Percentiles rank a stretch among this genome's conserved stretches.
Evolutionary conservation across 2,113 vertebrate species (phyloP).

Genomic region (Neogobius melanostomus): DNA sequence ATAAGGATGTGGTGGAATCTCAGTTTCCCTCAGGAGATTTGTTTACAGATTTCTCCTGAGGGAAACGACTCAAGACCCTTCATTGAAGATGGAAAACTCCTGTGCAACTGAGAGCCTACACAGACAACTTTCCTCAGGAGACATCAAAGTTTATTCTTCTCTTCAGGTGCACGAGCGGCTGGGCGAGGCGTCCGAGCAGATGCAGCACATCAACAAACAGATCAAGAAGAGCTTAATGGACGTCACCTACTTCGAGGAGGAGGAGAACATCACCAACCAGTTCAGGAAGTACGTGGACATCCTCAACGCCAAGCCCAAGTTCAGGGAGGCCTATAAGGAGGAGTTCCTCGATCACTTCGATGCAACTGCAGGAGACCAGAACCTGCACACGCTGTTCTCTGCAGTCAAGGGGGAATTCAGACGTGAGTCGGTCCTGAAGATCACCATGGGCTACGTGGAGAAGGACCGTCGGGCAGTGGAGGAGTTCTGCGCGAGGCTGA

Average conservation of each 20-base stretch:
- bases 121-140: too few species aligned
- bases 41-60: too few species aligned
- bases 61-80: too few species aligned
- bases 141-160: too few species aligned
- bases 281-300: conserved; percentile 83
- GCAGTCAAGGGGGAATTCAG: conserved; percentile 72
- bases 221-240: conserved; percentile 74
- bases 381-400: conserved; percentile 71
- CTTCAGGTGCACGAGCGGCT: conserved; percentile 66
- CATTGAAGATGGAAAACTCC: too few species aligned
- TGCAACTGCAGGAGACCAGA: conserved; percentile 71
- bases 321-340: conserved; percentile 76
- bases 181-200: conserved; percentile 73
- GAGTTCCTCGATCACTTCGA: conserved; percentile 75
- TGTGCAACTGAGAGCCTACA: too few species aligned
- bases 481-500: conserved; percentile 76
- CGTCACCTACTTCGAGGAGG: conserved; percentile 71
- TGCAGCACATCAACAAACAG: conserved; percentile 70
- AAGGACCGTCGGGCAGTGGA: conserved; percentile 77
- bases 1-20: too few species aligned
- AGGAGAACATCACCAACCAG: conserved; percentile 79
- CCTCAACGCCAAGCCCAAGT: conserved; percentile 77
- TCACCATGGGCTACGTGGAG: conserved; percentile 76
- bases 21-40: too few species aligned
- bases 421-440: conserved; percentile 75